Conservation (phyloP, 2,113 vertebrate genomes). For the Plecotus auritus region DNA sequence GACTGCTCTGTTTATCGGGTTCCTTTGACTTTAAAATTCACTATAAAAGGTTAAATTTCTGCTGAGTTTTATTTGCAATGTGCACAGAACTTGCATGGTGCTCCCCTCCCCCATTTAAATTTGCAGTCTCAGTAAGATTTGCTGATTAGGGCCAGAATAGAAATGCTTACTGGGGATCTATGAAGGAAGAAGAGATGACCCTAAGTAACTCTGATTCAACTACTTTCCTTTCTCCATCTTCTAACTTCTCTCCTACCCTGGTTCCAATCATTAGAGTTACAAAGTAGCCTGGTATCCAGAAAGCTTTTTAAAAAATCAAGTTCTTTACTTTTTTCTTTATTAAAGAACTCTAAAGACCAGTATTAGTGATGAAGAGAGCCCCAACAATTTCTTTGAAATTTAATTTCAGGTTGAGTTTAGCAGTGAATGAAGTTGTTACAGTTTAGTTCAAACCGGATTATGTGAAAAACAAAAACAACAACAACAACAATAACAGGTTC, state of each 20-base stretch:
- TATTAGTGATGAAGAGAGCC: background rate
- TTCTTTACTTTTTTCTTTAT: background rate
- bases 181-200: conserved; percentile 7
- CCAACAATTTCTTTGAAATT: conserved; percentile 13
- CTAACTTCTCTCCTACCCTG: background rate
- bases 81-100: background rate
- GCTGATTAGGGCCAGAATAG: background rate
- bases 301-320: background rate
- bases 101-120: background rate
- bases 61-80: background rate
- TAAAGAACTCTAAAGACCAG: conserved; percentile 12
- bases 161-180: conserved; percentile 9
- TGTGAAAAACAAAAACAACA: background rate
- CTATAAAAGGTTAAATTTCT: background rate
- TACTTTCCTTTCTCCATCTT: conserved; percentile 12
- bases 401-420: background rate
- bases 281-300: background rate
- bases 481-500: background rate
- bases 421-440: background rate
- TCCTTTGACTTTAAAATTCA: background rate
- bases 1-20: background rate
- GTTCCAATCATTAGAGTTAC: background rate
- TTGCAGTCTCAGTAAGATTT: background rate
- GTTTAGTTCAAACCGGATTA: background rate
- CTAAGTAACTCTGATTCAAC: conserved; percentile 18